A percentile compares a stretch with the other conserved stretches of the same genome.
Conservation (phyloP, 2,888 invertebrate species). For the Sympetrum striolatum region DNA sequence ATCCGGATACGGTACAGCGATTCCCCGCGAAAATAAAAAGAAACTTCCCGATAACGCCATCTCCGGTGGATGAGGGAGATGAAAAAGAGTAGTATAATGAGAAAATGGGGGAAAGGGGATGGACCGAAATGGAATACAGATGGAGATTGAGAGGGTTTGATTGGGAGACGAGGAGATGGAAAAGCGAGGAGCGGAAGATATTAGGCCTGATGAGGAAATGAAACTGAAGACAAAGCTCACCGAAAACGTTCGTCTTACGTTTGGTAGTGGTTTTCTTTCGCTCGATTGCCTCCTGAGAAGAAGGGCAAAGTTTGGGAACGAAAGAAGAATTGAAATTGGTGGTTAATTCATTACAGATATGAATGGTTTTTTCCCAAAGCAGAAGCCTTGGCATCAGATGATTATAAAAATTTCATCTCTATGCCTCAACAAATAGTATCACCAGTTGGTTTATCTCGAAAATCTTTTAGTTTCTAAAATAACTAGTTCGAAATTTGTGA, state of each 20-base stretch:
- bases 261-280: neutral
- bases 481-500: no score
- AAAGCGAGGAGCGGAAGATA: neutral
- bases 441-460: no score
- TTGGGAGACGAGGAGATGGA: neutral
- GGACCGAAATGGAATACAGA: neutral
- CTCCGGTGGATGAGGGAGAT: neutral
- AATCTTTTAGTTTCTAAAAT: no score
- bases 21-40: neutral
- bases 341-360: no score
- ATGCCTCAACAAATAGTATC: no score
- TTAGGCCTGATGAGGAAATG: neutral
- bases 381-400: no score
- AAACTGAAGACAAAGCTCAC: neutral
- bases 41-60: neutral
- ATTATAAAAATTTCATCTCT: no score
- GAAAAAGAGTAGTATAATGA: neutral
- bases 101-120: neutral
- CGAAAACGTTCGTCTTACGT: neutral
- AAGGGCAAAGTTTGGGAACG: no score
- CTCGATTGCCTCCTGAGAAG: no score
- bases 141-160: neutral
- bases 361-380: no score
- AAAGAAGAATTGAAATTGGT: no score
- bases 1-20: no score